Evolutionary conservation across 2,797 vertebrate species (phyloP).

Genomic region (Limosa lapponica): DNA sequence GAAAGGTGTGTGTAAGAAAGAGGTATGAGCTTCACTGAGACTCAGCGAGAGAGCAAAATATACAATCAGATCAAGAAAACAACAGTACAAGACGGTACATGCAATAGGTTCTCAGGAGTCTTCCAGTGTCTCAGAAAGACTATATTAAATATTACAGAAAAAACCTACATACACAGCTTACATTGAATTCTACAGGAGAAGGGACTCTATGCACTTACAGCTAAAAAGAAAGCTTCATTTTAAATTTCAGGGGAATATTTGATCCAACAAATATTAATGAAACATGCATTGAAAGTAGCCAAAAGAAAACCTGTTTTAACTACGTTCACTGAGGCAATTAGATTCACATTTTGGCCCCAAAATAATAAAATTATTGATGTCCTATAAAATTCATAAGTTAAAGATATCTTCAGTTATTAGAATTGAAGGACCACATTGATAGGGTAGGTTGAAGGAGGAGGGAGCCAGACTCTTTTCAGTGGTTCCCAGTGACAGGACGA

Average conservation of each 20-base stretch:
- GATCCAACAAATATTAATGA: slow-evolving; percentile 66
- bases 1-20: neutral
- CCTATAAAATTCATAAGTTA: slow-evolving; percentile 57
- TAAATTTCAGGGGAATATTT: slow-evolving; percentile 67
- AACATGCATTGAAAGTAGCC: slow-evolving; percentile 61
- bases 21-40: neutral
- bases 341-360: slow-evolving; percentile 53
- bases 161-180: neutral
- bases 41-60: neutral
- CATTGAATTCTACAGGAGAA: neutral
- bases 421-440: neutral
- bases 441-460: too few relatives aligned
- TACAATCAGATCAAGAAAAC: neutral
- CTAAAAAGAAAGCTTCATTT: slow-evolving; percentile 48
- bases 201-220: neutral
- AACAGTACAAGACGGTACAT: neutral
- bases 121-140: neutral
- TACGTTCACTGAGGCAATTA: slow-evolving; percentile 67
- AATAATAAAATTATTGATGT: slow-evolving; percentile 62
- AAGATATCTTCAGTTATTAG: slow-evolving; percentile 65
- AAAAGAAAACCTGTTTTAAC: slow-evolving; percentile 52
- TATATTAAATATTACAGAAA: neutral
- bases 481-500: too few relatives aligned
- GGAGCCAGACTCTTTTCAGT: too few relatives aligned
- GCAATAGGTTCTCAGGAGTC: neutral